Evolutionary conservation across 2,113 vertebrate species (phyloP), one percentile per base, ranked within the genome.

Genomic region (Ammodytes dubius): DNA sequence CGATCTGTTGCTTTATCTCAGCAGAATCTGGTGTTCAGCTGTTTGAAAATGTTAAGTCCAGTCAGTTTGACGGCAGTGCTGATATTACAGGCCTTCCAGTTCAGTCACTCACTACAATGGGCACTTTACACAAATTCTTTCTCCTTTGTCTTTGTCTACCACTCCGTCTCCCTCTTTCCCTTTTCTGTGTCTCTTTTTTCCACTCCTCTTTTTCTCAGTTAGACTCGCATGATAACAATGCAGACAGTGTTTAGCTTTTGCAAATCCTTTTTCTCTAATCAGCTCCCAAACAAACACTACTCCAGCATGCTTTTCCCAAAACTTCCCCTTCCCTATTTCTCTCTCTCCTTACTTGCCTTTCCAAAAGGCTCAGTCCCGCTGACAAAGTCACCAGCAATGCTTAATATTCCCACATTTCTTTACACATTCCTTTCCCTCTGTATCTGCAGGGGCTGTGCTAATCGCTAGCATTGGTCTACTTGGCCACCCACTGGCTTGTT

Each of bases 161-260:
- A 19, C 74, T 82, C 84, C 77, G 65, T 64, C 74, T 85, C 84
- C 83, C 82, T 80, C 80, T 79, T 75, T 86, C 76, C 46, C 50
- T 39, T 47, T 66, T 70, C 56, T 49, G 39, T 52, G 56, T 82
- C 63, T 73, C 50, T 74, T 80, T 74, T 69, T 72, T 68, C 70
- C 71, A 65, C 73, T 79, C 59, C 66, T 39, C 35, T 72, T 88
- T 81, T 84, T 70, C 74, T 65, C 82, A 66, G 60, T 77, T 65
- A 42, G 50, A 59, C 70, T 84, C 49, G 27, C 70, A 50, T 81
- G 60, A 69, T 63, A 91, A 94, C 95, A 95, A 95, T 90, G 79
- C 65, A 73, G 78, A 79, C 91, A 89, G 81, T 95, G 93, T 95
- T 94, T 86, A 3, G 49, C 78, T 89, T 90, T 83, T 63, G 59